These are phyloP conservation scores for Camelus bactrianus DNA, from an alignment of 2,113 vertebrate genomes.

Conservation along the genomic window DNA sequence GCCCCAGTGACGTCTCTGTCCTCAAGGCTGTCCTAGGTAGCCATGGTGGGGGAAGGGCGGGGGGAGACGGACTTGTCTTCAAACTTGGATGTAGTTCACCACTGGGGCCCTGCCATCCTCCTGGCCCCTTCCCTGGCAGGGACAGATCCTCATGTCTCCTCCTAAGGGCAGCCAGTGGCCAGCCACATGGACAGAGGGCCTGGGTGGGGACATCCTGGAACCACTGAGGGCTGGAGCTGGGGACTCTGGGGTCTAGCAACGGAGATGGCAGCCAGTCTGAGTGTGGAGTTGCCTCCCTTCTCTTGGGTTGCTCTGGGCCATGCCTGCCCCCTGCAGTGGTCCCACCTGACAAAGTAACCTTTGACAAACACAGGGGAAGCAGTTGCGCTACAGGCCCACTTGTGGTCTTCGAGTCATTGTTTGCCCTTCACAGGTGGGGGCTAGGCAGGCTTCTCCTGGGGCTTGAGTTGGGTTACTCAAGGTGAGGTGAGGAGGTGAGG, in stretches of 20 bases:
- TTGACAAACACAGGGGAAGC: background rate
- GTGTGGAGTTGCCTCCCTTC: background rate
- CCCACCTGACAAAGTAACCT: constrained; percentile 18
- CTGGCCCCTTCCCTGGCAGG: background rate
- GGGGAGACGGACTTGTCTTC: background rate
- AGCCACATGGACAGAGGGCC: background rate
- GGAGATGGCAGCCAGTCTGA: background rate
- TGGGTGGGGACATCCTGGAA: background rate
- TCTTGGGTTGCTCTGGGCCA: background rate
- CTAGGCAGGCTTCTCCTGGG: background rate
- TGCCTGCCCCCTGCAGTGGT: background rate
- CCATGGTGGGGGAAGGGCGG: background rate
- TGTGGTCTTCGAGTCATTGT: background rate
- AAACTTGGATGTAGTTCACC: background rate
- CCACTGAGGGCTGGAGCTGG: background rate
- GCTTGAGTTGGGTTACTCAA: background rate
- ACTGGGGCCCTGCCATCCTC: background rate
- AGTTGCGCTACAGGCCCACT: background rate
- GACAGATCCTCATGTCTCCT: accelerated
- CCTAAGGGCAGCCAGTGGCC: background rate
- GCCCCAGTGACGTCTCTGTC: background rate
- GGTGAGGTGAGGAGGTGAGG: no score
- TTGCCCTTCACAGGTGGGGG: background rate
- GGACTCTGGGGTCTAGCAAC: background rate
- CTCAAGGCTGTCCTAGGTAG: background rate